A percentile compares a stretch with the other conserved stretches of the same genome.
Evolutionary conservation across 2,113 vertebrate genomes (phyloP).

Genomic region (Gorsachius goisagi): DNA sequence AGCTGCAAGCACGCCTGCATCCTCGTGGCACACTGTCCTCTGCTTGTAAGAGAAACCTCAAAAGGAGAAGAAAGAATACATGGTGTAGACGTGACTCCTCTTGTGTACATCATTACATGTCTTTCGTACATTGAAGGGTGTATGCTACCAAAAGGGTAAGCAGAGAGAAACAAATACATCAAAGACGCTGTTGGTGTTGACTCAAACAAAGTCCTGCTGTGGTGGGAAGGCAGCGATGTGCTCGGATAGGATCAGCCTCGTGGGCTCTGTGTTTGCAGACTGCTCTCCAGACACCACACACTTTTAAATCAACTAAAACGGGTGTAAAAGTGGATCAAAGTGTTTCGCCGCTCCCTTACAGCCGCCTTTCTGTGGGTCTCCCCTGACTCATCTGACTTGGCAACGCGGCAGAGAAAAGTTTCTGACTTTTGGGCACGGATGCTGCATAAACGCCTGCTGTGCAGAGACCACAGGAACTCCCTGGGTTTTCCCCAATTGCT

Average conservation of each 20-base stretch:
- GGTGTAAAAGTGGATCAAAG: not conserved
- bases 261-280: not conserved
- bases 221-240: not conserved
- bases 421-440: not conserved
- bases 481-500: not conserved
- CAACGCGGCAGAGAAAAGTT: not conserved
- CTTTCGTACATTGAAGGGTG: not conserved
- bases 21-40: not conserved
- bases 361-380: not conserved
- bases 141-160: not conserved
- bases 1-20: rapidly evolving
- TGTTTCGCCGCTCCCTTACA: not conserved
- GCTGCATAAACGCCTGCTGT: not conserved
- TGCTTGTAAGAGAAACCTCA: not conserved
- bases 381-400: not conserved
- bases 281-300: not conserved
- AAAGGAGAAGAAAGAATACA: not conserved
- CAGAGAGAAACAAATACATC: not conserved
- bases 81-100: not conserved
- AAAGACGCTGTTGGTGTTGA: not conserved
- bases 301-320: not conserved
- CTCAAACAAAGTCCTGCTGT: not conserved
- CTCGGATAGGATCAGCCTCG: not conserved
- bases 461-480: not conserved
- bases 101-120: rapidly evolving